Base-by-base conservation (phyloP, 2,113 vertebrate genomes). In the Atlantisia rogersi region DNA sequence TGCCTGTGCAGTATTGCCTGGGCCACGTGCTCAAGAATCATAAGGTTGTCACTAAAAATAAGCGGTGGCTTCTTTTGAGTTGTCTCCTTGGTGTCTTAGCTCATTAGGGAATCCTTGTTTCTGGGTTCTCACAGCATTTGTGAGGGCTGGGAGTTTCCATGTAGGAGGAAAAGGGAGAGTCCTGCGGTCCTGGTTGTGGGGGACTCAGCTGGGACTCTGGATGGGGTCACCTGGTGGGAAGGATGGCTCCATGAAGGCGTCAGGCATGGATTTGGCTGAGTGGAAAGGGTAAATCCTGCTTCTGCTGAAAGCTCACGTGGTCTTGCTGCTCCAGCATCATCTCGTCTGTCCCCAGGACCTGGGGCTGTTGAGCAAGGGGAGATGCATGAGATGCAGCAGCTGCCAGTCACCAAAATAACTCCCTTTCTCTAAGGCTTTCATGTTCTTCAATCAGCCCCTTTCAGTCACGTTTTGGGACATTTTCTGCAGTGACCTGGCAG, bases 31-130 rank as follows among this genome's bases (percentile, higher is more conserved):
- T 93, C 48, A 4, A 55, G 76, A 84, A 94, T 88, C 93, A 95
- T 31, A 70, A 86, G 92, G 92, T 88, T 94, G 90, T 24, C 95
- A 90, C 96, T 96, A 96, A 96, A 96, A 97, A 97, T 97, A 97
- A 88, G 94, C 14, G 0, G 80, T 92, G 92, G 56, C 85, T 94
- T 35, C 95, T 96, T 88, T 46, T 2, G 8, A 82, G 64, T 70
- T 58, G 76, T 83, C 88, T 96, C 79, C 73, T 73, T 62, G 93
- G 94, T 10, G 2, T 71, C 70, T 22, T 4, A 24, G 78, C 93
- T 92, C 87, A 12, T 53, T 50, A 50, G 90, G 93, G 90, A 92
- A 88, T 95, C 95, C 96, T 95, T 3, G 0, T 31, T 12, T 16
- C 82, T 19, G 88, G 92, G 94, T 7, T 86, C 77, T 62, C 2